Evolutionary conservation across 2,113 vertebrate species (phyloP).

Genomic region (Egretta garzetta): DNA sequence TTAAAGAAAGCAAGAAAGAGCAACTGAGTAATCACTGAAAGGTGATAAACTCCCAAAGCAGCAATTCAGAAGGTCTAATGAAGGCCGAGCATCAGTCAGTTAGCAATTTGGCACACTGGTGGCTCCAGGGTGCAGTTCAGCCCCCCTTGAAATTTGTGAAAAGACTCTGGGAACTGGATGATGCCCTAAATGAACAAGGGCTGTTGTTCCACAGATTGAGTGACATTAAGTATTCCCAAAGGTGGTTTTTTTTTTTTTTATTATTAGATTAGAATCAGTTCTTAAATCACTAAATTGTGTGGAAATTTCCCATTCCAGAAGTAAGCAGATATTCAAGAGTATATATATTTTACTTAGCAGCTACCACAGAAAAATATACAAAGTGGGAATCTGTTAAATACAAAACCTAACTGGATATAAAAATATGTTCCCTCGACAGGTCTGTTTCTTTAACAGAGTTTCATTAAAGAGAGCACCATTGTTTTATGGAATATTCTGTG

Average conservation of each 20-base stretch:
- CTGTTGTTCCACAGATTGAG: slow-evolving; percentile 28
- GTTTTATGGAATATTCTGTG: slow-evolving; percentile 40
- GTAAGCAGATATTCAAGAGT: slow-evolving; percentile 60
- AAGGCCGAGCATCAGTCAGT: background rate
- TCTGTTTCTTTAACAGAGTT: slow-evolving; percentile 44
- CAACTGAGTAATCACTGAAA: background rate
- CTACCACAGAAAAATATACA: slow-evolving; percentile 68
- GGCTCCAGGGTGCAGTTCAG: background rate
- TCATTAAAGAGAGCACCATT: slow-evolving; percentile 43
- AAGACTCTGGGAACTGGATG: background rate
- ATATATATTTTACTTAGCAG: slow-evolving; percentile 70
- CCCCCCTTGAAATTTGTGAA: background rate
- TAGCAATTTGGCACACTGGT: background rate
- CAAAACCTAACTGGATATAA: slow-evolving; percentile 44
- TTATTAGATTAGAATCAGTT: slow-evolving; percentile 53
- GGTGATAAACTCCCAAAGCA: background rate
- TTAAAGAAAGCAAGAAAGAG: background rate
- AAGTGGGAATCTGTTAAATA: slow-evolving; percentile 51
- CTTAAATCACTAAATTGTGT: slow-evolving; percentile 61
- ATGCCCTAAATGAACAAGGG: slow-evolving; percentile 38
- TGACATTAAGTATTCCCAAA: slow-evolving; percentile 34
- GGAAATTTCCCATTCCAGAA: slow-evolving; percentile 66
- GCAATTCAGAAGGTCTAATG: background rate
- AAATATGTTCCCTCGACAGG: slow-evolving; percentile 42
- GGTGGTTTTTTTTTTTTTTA: background rate